Conservation (phyloP, 30 jellyfish, hydroid and myxozoan genomes). For the Aurelia aurita complex sp. Pacific region DNA sequence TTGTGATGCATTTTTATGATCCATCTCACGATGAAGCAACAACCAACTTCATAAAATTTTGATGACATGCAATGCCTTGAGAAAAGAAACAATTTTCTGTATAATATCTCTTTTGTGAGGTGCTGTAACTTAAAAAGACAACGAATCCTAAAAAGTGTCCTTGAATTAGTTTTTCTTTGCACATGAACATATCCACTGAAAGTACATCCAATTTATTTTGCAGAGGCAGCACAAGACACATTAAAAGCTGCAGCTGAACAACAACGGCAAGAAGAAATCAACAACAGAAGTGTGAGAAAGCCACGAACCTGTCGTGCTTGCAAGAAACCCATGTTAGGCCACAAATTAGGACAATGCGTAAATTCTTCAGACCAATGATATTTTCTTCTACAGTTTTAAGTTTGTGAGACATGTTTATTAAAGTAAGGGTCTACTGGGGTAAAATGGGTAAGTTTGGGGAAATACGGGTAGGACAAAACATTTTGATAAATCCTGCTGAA, state of each 20-base stretch:
- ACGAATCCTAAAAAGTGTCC: not conserved
- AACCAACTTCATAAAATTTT: too few relatives aligned
- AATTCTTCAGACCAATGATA: too few relatives aligned
- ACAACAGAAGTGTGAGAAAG: not conserved
- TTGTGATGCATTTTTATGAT: too few relatives aligned
- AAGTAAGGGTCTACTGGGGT: too few relatives aligned
- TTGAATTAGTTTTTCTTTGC: not conserved
- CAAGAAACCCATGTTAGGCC: slow-evolving; percentile 10
- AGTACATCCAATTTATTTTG: too few relatives aligned
- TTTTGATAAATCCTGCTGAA: too few relatives aligned
- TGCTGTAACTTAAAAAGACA: not conserved
- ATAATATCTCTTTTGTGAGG: not conserved
- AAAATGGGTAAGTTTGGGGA: too few relatives aligned
- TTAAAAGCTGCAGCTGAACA: not conserved
- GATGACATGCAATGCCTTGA: too few relatives aligned
- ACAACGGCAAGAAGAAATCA: not conserved
- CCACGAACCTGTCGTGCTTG: not conserved
- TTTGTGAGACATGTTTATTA: too few relatives aligned
- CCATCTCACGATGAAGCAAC: too few relatives aligned
- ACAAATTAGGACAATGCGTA: slow-evolving; percentile 6
- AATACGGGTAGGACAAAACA: too few relatives aligned
- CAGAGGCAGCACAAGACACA: not conserved
- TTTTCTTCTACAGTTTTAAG: too few relatives aligned
- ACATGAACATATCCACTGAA: not conserved
- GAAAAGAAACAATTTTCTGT: not conserved